These are phyloP conservation scores for Agrochola lota DNA, from an alignment of 2,888 invertebrate genomes.

Conservation along the genomic window DNA sequence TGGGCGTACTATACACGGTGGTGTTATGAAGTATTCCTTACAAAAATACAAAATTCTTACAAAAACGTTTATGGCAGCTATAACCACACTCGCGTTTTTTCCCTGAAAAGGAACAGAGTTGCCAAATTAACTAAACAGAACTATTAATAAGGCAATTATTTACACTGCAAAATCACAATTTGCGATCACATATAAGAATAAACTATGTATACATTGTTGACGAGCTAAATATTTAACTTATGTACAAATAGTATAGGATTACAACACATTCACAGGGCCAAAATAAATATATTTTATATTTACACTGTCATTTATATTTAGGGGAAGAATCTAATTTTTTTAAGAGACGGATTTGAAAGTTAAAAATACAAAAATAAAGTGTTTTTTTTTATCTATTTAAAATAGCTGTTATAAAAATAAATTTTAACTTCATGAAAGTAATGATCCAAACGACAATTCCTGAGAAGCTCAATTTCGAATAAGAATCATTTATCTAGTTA, in stretches of 20 bases:
- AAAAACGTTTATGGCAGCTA: neutral
- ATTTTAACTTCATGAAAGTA: neutral
- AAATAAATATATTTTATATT: slow-evolving; percentile 54
- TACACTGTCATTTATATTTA: slow-evolving; percentile 39
- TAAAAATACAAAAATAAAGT: neutral
- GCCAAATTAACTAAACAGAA: slow-evolving; percentile 41
- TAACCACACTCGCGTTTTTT: neutral
- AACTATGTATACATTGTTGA: slow-evolving; percentile 47
- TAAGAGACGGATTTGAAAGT: neutral
- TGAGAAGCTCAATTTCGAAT: neutral
- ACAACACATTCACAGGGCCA: slow-evolving; percentile 46
- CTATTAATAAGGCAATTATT: slow-evolving; percentile 30
- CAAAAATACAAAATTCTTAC: too few relatives aligned
- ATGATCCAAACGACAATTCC: neutral
- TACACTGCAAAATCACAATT: slow-evolving; percentile 39
- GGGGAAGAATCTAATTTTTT: slow-evolving; percentile 2
- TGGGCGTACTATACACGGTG: neutral
- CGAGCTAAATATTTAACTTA: slow-evolving; percentile 48
- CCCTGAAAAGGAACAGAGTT: slow-evolving; percentile 15
- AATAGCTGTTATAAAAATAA: neutral
- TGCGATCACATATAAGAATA: slow-evolving; percentile 22
- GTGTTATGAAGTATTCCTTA: slow-evolving; percentile 1
- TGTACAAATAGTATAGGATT: slow-evolving; percentile 56
- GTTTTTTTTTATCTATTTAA: neutral
- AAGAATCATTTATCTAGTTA: neutral